These are phyloP conservation scores for Ischnura elegans DNA, from an alignment of 2,888 invertebrate species.

Conservation along the genomic window DNA sequence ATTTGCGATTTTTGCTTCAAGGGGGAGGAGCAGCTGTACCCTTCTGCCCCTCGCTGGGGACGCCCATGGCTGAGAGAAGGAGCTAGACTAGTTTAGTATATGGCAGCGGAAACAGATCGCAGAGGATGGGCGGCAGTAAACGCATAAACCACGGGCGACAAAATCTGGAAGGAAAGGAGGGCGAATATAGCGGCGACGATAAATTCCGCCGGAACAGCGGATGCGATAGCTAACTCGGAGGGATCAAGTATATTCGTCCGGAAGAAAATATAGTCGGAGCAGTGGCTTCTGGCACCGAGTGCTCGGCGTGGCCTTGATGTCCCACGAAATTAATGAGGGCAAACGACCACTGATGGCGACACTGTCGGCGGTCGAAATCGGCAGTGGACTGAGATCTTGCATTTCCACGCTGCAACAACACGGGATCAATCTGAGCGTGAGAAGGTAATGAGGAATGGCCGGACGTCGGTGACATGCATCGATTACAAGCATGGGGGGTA, in stretches of 20 bases:
- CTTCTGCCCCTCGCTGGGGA: too few species aligned
- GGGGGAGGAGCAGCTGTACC: too few species aligned
- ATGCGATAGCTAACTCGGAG: not conserved
- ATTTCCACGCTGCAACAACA: not conserved
- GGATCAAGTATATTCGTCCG: not conserved
- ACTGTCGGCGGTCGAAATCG: not conserved
- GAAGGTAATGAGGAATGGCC: not conserved
- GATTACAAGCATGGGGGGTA: not conserved
- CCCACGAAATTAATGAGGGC: slow-evolving; percentile 15
- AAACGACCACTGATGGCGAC: not conserved
- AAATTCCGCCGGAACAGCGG: not conserved
- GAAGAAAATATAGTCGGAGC: not conserved
- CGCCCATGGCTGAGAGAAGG: too few species aligned
- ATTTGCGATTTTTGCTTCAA: too few species aligned
- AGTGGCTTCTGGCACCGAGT: not conserved
- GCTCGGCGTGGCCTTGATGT: not conserved
- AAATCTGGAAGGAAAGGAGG: not conserved
- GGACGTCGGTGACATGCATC: not conserved
- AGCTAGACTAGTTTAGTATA: not conserved
- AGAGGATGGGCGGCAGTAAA: not conserved
- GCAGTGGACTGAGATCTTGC: not conserved
- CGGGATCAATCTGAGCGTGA: not conserved
- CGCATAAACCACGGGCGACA: not conserved
- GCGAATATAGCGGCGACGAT: not conserved
- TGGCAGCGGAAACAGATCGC: not conserved